Base-by-base conservation (phyloP, 2,888 invertebrate species). In the Diaphora mendica region DNA sequence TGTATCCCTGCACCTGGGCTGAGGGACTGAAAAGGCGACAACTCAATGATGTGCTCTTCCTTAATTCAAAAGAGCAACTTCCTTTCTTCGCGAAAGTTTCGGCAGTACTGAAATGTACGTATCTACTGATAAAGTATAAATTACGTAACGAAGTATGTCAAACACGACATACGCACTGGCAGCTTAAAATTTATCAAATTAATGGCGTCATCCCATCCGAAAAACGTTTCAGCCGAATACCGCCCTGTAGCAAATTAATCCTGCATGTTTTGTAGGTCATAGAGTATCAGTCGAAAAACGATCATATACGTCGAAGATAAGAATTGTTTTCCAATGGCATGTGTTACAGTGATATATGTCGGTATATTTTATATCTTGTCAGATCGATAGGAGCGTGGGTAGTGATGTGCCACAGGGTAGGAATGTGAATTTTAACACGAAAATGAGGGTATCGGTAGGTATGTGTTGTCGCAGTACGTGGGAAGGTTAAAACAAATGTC, bases 191-290 rank as follows among this genome's bases (percentile, higher is more conserved):
- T 81, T 79, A 81, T 83, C 77, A 87, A 86, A 88, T 89, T 88
- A 89, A 87, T 90, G 85, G 88, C 88, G 83, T 85, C 85, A 88
- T 85, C 81, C 76, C 83, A 84, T 76, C 77, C 81, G 83, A 84
- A 86, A 88, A 85, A 81, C 79, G 77, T 83, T 88, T 85, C 85
- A 85, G 84, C 88, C 80, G 84, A 89, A 85, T 91, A 81, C 90
- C 87, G 84, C 88, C 86, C 90, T 90, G 90, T 85, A 79, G 88
- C 89, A 88, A 90, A 92, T 92, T 91, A 91, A 89, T 88, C 89
- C 89, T 88, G 90, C 90, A 90, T 89, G 81, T 86, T 91, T 92
- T 92, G 86, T 93, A 91, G 94, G 93, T 93, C 93, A 92, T 72
- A 77, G 79, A 64, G 72, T 73, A 82, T 77, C 87, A 79, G 73